Base-by-base conservation (phyloP, 2,888 invertebrate species). In the Dilophus febrilis region DNA sequence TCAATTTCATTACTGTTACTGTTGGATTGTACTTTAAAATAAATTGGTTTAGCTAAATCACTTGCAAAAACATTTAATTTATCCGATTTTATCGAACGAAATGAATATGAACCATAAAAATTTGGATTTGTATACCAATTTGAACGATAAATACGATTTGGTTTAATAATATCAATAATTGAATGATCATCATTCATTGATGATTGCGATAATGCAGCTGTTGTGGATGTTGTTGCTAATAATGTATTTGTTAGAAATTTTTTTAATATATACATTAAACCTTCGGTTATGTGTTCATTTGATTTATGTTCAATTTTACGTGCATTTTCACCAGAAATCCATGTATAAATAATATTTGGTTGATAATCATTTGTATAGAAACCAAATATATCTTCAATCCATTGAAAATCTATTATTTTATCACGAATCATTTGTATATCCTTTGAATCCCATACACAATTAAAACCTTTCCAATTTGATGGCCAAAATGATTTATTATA, bases 281-380 rank as follows among this genome's bases (percentile, higher is more conserved):
- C 60, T 3, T 48, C 47, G 1, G 56, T 46, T 10, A 62, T 48
- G 39, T 70, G 63, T 14, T 66, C 61, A 37, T 74, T 69, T 1
- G 68, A 52, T 30, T 76, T 51, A 3, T 55, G 56, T 55, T 84
- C 84, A 58, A 78, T 69, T 40, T 68, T 57, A 43, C 65, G 60
- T 1, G 76, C 74, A 48, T 70, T 68, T 34, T 66, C 58, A 2
- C 81, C 80, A 36, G 70, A 67, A 12, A 79, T 63, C 81, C 82
- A 83, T 1, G 70, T 78, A 40, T 74, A 66, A 26, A 84, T 55
- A n/a, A 77, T 61, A 27, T 65, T 64, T 1, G 74, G 70, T 50
- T 77, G 71, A 48, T 69, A 66, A 48, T 71, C 71, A 6, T 77
- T 69, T 7, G 70, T 64, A 51, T 75, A 75, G 56, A 83, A 79